Evolutionary conservation across 92 coral and sea anemone genomes (phyloP), one percentile per base, ranked within the genome.

Genomic region (Phenganax marumi): DNA sequence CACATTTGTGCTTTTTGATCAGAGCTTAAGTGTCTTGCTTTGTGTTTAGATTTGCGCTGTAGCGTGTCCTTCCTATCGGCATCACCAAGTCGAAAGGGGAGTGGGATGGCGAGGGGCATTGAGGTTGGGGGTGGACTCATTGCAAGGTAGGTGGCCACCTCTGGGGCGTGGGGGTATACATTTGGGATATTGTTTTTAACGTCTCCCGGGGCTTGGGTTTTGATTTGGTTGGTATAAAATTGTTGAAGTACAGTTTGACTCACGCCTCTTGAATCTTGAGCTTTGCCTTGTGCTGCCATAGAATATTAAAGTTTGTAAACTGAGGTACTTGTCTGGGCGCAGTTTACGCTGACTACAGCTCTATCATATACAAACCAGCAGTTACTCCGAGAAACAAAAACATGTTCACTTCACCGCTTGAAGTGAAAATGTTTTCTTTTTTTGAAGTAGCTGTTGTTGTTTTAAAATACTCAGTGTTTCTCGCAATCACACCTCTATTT

Each of bases 1-100:
- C 99, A 96, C 13, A 68, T 65, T 43, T 78, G 83, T 8, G 83
- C 73, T 78, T 78, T 78, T 21, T 78, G 56, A 8, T 57, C 10
- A 12, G 61, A 71, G 9, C 18, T 14, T 11, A n/a, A 51, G 10
- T 78, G 47, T 26, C 26, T 43, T 12, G 52, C 43, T 54, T 77
- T 56, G 11, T 57, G 3, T 60, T 61, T 14, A 12, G 55, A n/a
- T 46, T 43, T 61, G 3, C n/a, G 26, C 9, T 61, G 54, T 24
- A 52, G 6, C 18, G 63, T 60, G 2, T 62, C 13, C 49, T 53
- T 65, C 46, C 65, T 33, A 16, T 78, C 51, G 43, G 26, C 49
- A 22, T 63, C 66, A 22, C 73, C 68, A 33, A 78, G 7, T 11
- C 70, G 61, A 49, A 66, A 66, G 49, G 72, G 50, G n/a, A 66